A percentile compares a stretch with the other conserved stretches of the same genome.
These are phyloP conservation scores for Poecilia latipinna DNA, from an alignment of 2,113 vertebrate genomes.

Conservation along the genomic window DNA sequence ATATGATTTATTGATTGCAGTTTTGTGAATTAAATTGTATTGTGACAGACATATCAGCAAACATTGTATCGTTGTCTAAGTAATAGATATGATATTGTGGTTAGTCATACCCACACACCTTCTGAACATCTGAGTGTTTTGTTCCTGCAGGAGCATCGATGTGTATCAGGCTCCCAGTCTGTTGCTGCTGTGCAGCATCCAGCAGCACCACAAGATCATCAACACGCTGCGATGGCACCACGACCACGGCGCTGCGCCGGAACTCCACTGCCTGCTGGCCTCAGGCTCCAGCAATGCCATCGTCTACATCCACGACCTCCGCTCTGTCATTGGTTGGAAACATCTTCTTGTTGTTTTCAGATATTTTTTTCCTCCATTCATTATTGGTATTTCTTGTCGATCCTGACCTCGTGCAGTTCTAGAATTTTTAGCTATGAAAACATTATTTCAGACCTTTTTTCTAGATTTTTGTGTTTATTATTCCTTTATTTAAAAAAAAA, in stretches of 20 bases:
- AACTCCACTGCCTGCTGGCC: constrained; percentile 86
- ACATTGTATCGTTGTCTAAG: too few relatives aligned
- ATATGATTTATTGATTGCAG: too few relatives aligned
- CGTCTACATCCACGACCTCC: constrained; percentile 91
- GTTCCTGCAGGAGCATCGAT: constrained; percentile 86
- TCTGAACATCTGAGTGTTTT: background rate
- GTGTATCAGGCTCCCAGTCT: constrained; percentile 85
- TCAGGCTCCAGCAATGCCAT: constrained; percentile 93
- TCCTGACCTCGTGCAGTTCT: too few relatives aligned
- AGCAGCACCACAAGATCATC: constrained; percentile 97
- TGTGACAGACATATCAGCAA: too few relatives aligned
- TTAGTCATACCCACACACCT: too few relatives aligned
- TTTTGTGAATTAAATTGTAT: too few relatives aligned
- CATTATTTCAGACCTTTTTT: too few relatives aligned
- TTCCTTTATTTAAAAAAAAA: too few relatives aligned
- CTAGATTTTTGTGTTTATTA: too few relatives aligned
- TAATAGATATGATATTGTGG: too few relatives aligned
- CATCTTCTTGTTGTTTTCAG: background rate
- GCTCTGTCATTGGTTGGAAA: constrained; percentile 79
- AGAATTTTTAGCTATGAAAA: too few relatives aligned
- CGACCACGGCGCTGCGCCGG: constrained; percentile 77
- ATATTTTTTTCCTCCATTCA: background rate
- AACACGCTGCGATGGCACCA: constrained; percentile 92
- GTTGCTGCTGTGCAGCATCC: constrained; percentile 88
- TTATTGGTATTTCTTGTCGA: too few relatives aligned